phyloP scores from a whole-genome alignment of 2,888 invertebrate species.

The Scaptomyza parva region DNA sequence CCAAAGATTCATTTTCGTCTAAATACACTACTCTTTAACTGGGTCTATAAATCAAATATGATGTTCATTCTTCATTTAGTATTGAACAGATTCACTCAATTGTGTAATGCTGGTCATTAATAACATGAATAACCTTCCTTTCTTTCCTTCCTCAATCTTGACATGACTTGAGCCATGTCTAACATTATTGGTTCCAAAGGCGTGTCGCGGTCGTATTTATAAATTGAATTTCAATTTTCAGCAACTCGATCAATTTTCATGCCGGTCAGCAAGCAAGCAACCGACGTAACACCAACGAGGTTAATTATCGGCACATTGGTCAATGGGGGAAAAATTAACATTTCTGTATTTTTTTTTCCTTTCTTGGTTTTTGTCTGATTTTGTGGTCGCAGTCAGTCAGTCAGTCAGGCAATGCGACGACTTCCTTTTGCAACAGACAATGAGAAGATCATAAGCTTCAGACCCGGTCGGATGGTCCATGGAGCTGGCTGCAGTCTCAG shows the following conservation, averaged over 20 bases:
- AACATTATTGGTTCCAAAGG: slow-evolving; percentile 44
- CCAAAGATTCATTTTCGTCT: background rate
- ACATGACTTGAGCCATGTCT: slow-evolving; percentile 31
- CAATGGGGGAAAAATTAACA: slow-evolving; percentile 74
- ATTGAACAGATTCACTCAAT: background rate
- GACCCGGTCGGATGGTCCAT: slow-evolving; percentile 41
- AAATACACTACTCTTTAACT: background rate
- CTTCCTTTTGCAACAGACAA: slow-evolving; percentile 68
- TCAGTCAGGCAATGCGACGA: slow-evolving; percentile 46
- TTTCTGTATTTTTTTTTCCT: slow-evolving; percentile 30
- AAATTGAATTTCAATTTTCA: slow-evolving; percentile 61
- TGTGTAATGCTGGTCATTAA: slow-evolving; percentile 10
- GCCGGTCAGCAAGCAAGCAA: slow-evolving; percentile 22
- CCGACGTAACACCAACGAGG: slow-evolving; percentile 64
- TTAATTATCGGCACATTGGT: slow-evolving; percentile 74
- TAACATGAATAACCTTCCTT: slow-evolving; percentile 1
- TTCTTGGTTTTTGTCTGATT: slow-evolving; percentile 22
- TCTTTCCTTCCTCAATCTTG: background rate
- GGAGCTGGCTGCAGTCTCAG: slow-evolving; percentile 30
- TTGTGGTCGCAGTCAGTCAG: slow-evolving; percentile 17
- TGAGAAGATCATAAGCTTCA: slow-evolving; percentile 70
- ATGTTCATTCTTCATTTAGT: background rate
- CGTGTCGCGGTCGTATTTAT: slow-evolving; percentile 39
- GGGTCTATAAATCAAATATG: background rate
- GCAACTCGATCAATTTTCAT: slow-evolving; percentile 54